These are phyloP conservation scores for Drosophila funebris DNA, from an alignment of 1,140 invertebrate species.

Conservation along the genomic window DNA sequence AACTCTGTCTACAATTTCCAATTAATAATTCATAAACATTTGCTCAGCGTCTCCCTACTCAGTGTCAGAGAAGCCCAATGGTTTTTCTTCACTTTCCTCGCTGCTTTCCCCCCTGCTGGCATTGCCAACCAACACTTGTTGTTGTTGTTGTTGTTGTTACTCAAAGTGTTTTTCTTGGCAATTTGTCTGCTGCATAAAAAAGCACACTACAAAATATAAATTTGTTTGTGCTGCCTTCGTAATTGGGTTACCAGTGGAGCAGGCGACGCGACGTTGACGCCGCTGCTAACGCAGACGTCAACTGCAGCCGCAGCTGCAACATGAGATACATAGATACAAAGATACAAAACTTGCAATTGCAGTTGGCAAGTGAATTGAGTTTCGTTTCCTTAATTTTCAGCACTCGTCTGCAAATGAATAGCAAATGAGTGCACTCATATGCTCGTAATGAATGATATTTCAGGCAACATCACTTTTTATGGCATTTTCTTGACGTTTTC, in stretches of 20 bases:
- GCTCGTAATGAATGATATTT: conserved; percentile 19
- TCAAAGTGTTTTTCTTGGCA: conserved; percentile 72
- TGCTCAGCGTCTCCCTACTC: conserved; percentile 19
- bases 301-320: conserved; percentile 39
- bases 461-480: conserved; percentile 9
- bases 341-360: conserved; percentile 15
- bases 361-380: conserved; percentile 30
- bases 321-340: conserved; percentile 29
- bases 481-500: conserved; percentile 8
- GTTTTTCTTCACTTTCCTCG: neutral
- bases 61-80: conserved; percentile 21
- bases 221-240: conserved; percentile 63
- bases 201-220: conserved; percentile 40
- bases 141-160: conserved; percentile 25
- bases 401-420: conserved; percentile 19
- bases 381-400: conserved; percentile 4
- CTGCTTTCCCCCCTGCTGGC: neutral
- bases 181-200: conserved; percentile 58
- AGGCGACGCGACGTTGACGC: neutral
- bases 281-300: conserved; percentile 39
- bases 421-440: conserved; percentile 28
- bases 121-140: conserved; percentile 58
- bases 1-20: conserved; percentile 60
- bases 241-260: conserved; percentile 67
- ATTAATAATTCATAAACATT: conserved; percentile 79